Percentiles rank a stretch among this genome's conserved stretches.
phyloP scores from a whole-genome alignment of 2,797 vertebrate species.

The Etheostoma perlongum region DNA sequence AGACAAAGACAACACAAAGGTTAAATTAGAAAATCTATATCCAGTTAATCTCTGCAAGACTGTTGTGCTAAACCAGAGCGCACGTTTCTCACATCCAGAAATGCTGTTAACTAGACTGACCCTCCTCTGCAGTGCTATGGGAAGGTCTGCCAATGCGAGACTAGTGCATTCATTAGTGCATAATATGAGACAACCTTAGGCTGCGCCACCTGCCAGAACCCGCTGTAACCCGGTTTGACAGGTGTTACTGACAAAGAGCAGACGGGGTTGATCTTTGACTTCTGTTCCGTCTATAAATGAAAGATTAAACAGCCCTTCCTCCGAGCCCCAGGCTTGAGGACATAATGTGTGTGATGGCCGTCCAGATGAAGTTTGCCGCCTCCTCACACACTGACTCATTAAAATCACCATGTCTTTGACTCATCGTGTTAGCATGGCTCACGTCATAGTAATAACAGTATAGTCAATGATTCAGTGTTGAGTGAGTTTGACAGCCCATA shows the following conservation, averaged over 20 bases:
- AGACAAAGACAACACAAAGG: too few species aligned
- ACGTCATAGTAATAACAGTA: conserved; percentile 35
- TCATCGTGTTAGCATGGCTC: conserved; percentile 44
- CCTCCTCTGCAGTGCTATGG: too few species aligned
- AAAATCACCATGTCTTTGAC: conserved; percentile 41
- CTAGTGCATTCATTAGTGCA: too few species aligned
- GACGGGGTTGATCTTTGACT: conserved; percentile 7
- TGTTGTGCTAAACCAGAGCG: too few species aligned
- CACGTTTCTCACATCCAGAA: too few species aligned
- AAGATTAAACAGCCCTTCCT: conserved; percentile 15
- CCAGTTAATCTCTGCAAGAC: too few species aligned
- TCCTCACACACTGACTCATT: conserved; percentile 47
- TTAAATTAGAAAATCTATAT: too few species aligned
- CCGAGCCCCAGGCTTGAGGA: not conserved
- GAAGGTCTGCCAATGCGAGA: too few species aligned
- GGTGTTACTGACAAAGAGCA: conserved; percentile 14
- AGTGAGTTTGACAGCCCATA: conserved; percentile 15
- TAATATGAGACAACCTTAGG: too few species aligned
- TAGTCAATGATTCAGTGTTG: conserved; percentile 36
- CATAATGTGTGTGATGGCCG: conserved; percentile 19
- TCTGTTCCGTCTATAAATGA: not conserved
- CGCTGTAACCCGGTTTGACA: too few species aligned
- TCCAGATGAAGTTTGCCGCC: conserved; percentile 40
- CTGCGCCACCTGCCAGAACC: too few species aligned
- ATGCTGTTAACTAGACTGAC: too few species aligned